Base-by-base conservation (phyloP, 2,797 vertebrate species). In the Cossypha niveicapilla region DNA sequence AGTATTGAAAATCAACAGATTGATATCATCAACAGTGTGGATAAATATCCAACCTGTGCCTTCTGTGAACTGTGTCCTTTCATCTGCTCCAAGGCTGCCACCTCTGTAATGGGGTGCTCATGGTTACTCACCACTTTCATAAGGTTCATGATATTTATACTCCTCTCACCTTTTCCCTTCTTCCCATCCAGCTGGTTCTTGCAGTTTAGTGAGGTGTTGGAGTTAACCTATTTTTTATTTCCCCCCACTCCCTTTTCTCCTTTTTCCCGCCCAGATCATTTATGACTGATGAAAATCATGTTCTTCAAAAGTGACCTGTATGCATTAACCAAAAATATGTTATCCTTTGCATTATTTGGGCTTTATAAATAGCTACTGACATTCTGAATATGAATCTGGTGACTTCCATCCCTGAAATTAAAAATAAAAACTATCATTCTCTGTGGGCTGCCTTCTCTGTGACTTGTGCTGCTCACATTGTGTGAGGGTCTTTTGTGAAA, bases 231-330 rank as follows among this genome's bases (percentile, higher is more conserved):
- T 34, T 57, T 13, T 32, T 68, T 35, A 37, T 8, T 3, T 6
- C 3, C 2, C 6, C 5, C 1, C 3, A 10, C 3, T 21, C 28
- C 11, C 6, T 24, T 28, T 32, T 13, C 11, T 13, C 24, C 13
- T 3, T 3, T 39, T 50, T 3, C 37, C 6, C 9, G 18, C 1
- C 2, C 11, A 11, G 2, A 8, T 75, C 1, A 15, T 60, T 86
- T 82, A 35, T 56, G 45, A 37, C 16, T 71, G 39, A 11, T 71
- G 28, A 47, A 88, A 92, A 72, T 6, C 24, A 4, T 7, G 3
- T 63, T 88, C 51, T 37, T 47, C 19, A 30, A 5, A 25, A 50
- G 21, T 30, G 62, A 85, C 24, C 76, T 62, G 27, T 58, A n/a
- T 47, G 24, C 66, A 47, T 35, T 24, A 76, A 18, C 32, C 68